Evolutionary conservation across 2,113 vertebrate species (phyloP), one percentile per base, ranked within the genome.

Genomic region (Sigmodon hispidus): DNA sequence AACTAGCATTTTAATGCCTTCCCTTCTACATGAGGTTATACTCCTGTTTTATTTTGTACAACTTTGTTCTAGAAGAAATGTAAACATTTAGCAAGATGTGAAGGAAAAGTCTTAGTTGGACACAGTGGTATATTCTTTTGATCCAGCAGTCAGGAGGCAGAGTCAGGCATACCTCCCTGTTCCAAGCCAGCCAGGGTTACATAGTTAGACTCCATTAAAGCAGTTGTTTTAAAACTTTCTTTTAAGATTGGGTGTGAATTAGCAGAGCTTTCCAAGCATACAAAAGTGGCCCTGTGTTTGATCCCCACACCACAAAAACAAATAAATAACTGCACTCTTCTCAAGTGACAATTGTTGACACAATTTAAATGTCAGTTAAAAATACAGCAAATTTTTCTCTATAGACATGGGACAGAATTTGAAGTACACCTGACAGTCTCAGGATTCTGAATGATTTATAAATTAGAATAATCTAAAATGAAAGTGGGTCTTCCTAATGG

Each of bases 401-500:
- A 17, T 55, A 87, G 63, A 55, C 52, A 90, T 52, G 10, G 29
- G 36, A 76, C 15, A 12, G 76, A 36, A 59, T 72, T 36, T 55
- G 6, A 48, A 57, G 73, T 45, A 91, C 17, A 83, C 45, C 76
- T 90, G 57, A 76, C 22, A 96, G 55, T 75, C 40, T 77, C 81
- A 50, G 12, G 40, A 29, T 50, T 86, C 94, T 97, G 88, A 80
- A 87, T 36, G 5, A 50, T 81, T 91, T 94, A 22, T 50, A 70
- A 95, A 92, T 96, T 55, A 80, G 8, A 83, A 76, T 92, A 89
- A 69, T 86, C 85, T 61, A 50, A 93, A 92, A 91, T 83, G 90
- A 29, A 93, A 77, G 52, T 87, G 5, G 19, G 89, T 86, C 76
- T 80, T 21, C 34, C 57, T 87, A 2, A 11, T 65, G 63, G 84